Evolutionary conservation across 37 sponge, comb jelly and placozoan genomes (phyloP).

Genomic region (Hormiphora californensis): DNA sequence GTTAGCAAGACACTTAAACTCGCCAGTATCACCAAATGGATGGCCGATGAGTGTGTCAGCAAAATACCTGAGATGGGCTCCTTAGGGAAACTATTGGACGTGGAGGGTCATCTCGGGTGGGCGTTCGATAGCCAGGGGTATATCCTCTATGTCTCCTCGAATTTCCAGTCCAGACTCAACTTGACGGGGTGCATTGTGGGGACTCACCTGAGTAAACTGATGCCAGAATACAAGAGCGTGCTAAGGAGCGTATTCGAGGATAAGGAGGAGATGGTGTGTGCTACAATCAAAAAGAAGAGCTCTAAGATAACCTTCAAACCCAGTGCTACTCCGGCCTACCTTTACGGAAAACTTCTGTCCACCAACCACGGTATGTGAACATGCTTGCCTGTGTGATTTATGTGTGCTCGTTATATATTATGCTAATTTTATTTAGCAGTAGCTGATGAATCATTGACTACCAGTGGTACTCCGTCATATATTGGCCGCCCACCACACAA

Average conservation of each 20-base stretch:
- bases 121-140: conserved; percentile 18
- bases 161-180: neutral
- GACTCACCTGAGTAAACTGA: conserved; percentile 29
- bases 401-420: too few relatives aligned
- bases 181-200: neutral
- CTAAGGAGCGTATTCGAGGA: neutral
- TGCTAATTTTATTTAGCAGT: too few relatives aligned
- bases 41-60: neutral
- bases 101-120: conserved; percentile 26
- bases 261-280: neutral
- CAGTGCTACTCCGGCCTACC: conserved; percentile 25
- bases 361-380: conserved; percentile 37
- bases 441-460: too few relatives aligned
- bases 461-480: too few relatives aligned
- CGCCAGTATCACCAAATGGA: neutral
- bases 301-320: conserved; percentile 1
- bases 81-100: neutral
- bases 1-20: conserved; percentile 21
- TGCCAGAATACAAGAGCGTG: neutral
- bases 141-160: conserved; percentile 6
- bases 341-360: conserved; percentile 6
- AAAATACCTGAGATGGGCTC: neutral
- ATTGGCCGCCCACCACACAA: too few relatives aligned
- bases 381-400: too few relatives aligned
- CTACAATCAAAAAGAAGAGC: conserved; percentile 37